phyloP scores from a whole-genome alignment of 2,797 vertebrate genomes.

The Sciurus carolinensis region DNA sequence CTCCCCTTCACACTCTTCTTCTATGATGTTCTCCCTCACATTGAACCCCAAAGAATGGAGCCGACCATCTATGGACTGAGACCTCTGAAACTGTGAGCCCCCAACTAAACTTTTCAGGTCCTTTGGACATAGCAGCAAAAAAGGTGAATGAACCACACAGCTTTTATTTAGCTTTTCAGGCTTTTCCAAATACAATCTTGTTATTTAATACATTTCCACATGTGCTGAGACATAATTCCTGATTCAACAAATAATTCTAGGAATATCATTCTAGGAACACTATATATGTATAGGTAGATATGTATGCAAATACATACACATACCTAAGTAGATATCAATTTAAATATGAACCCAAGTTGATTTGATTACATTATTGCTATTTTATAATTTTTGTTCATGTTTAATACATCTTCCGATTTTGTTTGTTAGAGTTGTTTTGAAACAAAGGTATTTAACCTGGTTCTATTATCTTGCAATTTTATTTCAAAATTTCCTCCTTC shows the following conservation, averaged over 20 bases:
- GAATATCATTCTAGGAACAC: too few species aligned
- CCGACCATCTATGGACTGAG: too few species aligned
- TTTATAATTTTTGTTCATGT: not conserved
- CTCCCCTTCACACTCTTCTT: too few species aligned
- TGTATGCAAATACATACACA: too few species aligned
- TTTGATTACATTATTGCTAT: not conserved
- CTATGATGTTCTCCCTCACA: too few species aligned
- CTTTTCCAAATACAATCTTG: too few species aligned
- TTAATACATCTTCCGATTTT: not conserved
- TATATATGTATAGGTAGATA: not conserved
- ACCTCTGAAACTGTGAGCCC: too few species aligned
- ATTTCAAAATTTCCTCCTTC: not conserved
- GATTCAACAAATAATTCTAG: not conserved
- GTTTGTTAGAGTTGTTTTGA: not conserved
- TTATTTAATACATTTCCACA: too few species aligned
- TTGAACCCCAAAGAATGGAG: too few species aligned
- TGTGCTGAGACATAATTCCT: not conserved
- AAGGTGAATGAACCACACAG: not conserved
- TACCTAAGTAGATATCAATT: not conserved
- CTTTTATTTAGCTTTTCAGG: not conserved
- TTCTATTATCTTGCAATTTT: not conserved
- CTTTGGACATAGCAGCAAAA: too few species aligned
- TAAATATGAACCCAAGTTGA: not conserved
- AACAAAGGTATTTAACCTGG: not conserved
- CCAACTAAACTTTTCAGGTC: too few species aligned